A percentile compares a stretch with the other conserved stretches of the same genome.
Evolutionary conservation across 2,113 vertebrate species (phyloP).

Genomic region (Corvus cornix): DNA sequence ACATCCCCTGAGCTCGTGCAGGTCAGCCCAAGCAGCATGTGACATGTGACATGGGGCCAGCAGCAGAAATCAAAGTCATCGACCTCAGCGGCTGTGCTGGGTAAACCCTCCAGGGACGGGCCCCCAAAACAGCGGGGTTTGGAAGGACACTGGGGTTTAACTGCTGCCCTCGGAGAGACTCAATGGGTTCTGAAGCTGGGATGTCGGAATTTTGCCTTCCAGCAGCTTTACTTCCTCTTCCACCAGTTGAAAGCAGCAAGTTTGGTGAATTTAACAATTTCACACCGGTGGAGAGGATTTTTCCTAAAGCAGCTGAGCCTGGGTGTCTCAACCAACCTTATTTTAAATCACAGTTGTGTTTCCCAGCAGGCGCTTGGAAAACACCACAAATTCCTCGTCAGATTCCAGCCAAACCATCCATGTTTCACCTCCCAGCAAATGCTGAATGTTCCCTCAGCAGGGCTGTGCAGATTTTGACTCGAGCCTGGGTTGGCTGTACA

Average conservation of each 20-base stretch:
- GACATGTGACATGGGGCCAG: neutral
- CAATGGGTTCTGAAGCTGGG: neutral
- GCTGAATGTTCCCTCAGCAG: neutral
- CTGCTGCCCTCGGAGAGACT: neutral
- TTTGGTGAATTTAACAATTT: neutral
- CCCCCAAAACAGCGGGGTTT: neutral
- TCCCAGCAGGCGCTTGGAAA: neutral
- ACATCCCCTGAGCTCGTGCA: neutral
- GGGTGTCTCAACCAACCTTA: neutral
- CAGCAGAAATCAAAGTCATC: neutral
- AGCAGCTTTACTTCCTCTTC: neutral
- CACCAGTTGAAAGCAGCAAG: neutral
- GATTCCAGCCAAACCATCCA: neutral
- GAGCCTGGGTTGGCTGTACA: neutral
- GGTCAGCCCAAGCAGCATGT: neutral
- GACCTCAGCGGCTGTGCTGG: neutral
- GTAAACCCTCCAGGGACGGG: accelerated
- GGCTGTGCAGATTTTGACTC: neutral
- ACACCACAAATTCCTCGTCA: neutral
- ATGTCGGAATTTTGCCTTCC: neutral
- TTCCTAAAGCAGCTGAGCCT: neutral
- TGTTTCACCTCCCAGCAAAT: neutral
- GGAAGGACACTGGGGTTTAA: neutral
- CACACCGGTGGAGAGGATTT: accelerated
- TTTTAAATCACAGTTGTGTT: neutral